Conservation (phyloP, 2,888 invertebrate genomes). For the Noctua janthina region DNA sequence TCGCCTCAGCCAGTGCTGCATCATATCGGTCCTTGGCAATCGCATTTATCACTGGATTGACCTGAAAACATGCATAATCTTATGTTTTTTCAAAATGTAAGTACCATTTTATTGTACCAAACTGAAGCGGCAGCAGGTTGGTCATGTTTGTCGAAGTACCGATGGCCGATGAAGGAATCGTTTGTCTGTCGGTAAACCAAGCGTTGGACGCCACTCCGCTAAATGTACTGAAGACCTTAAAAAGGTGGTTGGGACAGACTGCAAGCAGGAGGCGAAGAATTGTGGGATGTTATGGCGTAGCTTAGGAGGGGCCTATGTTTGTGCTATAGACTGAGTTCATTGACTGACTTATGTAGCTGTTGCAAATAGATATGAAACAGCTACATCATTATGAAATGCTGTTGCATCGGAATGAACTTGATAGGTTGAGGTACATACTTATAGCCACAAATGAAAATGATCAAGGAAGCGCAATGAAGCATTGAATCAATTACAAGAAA, state of each 20-base stretch:
- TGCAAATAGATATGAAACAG: neutral
- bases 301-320: neutral
- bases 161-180: neutral
- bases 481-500: neutral
- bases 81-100: neutral
- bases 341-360: neutral
- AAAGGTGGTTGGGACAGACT: neutral
- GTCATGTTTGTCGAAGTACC: neutral
- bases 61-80: conserved; percentile 73
- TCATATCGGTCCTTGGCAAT: conserved; percentile 94
- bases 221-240: neutral
- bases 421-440: neutral
- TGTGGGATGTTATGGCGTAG: neutral
- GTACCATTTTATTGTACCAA: neutral
- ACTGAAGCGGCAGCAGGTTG: neutral
- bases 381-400: neutral
- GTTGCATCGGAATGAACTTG: neutral
- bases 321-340: neutral
- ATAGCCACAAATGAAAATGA: neutral
- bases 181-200: neutral
- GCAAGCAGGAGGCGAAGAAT: neutral
- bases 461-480: conserved; percentile 1
- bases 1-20: conserved; percentile 94
- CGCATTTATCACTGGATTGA: conserved; percentile 94
- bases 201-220: neutral